These are phyloP conservation scores for Carabus problematicus DNA, from an alignment of 2,888 invertebrate genomes.

Conservation along the genomic window DNA sequence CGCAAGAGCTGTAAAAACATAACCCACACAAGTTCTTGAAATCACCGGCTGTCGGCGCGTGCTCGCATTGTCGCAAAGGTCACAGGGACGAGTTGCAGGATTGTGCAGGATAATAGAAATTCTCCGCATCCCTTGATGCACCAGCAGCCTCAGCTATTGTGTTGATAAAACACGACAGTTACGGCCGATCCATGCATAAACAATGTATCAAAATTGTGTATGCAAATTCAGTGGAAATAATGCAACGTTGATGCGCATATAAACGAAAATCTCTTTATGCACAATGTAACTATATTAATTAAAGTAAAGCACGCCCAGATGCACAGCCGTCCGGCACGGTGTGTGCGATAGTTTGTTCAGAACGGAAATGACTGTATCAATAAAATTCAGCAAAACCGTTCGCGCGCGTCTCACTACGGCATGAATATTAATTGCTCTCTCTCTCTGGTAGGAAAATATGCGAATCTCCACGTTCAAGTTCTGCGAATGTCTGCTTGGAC, in stretches of 20 bases:
- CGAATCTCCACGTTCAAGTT: slow-evolving; percentile 7
- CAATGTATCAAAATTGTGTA: slow-evolving; percentile 36
- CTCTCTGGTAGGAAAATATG: not conserved
- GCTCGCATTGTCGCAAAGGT: too few species aligned
- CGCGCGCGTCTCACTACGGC: slow-evolving; percentile 23
- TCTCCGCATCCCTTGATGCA: too few species aligned
- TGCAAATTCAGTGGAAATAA: slow-evolving; percentile 37
- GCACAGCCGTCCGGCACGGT: slow-evolving; percentile 20
- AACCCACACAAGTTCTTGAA: too few species aligned
- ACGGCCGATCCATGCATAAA: slow-evolving; percentile 25
- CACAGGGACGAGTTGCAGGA: too few species aligned
- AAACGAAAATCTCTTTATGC: slow-evolving; percentile 38
- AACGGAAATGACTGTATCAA: slow-evolving; percentile 34
- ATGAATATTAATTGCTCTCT: slow-evolving; percentile 33
- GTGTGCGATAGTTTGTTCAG: slow-evolving; percentile 21
- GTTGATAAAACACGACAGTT: too few species aligned
- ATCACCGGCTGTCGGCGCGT: too few species aligned
- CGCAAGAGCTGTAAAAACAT: too few species aligned
- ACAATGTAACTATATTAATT: slow-evolving; percentile 39
- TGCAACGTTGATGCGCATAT: slow-evolving; percentile 32
- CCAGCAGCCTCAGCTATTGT: too few species aligned
- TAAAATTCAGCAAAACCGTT: slow-evolving; percentile 40
- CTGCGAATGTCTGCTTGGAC: slow-evolving; percentile 7
- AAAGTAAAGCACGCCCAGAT: slow-evolving; percentile 32
- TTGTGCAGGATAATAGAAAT: too few species aligned